These are phyloP conservation scores for Planococcus citri DNA, from an alignment of 1,140 invertebrate species.

Conservation along the genomic window DNA sequence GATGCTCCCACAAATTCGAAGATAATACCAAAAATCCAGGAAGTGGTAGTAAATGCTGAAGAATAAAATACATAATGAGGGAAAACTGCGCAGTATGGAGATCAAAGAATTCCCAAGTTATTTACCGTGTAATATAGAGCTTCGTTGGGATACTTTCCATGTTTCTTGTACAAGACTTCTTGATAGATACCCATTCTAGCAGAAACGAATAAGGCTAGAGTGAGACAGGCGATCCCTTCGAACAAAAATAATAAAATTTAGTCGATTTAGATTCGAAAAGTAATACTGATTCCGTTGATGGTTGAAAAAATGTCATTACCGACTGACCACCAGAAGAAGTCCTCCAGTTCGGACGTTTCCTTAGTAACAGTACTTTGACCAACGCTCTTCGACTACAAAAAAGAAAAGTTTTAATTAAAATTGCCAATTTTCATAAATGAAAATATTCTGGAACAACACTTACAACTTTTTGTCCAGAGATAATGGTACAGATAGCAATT, in stretches of 20 bases:
- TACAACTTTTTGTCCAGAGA: conserved; percentile 59
- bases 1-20: conserved; percentile 61
- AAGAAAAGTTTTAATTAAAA: not conserved
- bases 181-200: conserved; percentile 95
- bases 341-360: conserved; percentile 31
- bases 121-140: conserved; percentile 79
- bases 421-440: no score
- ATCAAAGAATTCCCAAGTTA: not conserved
- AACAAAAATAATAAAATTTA: conserved; percentile 22
- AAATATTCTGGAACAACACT: conserved; percentile 24
- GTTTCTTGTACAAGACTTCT: conserved; percentile 70
- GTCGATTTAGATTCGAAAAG: not conserved
- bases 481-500: conserved; percentile 81
- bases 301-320: no score
- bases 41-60: conserved; percentile 70
- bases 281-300: not conserved
- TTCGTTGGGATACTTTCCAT: conserved; percentile 90
- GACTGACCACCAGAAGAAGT: conserved; percentile 69
- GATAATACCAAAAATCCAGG: conserved; percentile 68
- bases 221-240: conserved; percentile 67
- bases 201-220: conserved; percentile 80
- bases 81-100: not conserved
- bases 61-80: conserved; percentile 26
- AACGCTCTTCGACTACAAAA: conserved; percentile 24
- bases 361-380: conserved; percentile 17